Evolutionary conservation across 2,888 invertebrate genomes (phyloP).

Genomic region (Mythimna pallens): DNA sequence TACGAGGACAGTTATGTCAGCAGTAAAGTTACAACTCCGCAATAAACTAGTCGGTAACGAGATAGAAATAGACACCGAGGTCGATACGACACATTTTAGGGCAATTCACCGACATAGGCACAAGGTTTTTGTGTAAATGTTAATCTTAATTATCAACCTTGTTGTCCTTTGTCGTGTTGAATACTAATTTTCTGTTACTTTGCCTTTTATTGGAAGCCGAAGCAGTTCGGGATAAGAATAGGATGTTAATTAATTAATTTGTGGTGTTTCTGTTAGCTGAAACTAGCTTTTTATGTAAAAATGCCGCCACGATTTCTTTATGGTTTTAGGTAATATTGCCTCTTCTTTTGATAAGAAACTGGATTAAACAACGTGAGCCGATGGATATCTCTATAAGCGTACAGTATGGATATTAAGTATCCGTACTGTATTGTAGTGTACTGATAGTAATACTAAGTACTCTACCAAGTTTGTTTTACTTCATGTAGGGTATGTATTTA

Average conservation of each 20-base stretch:
- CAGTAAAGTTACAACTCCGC: slow-evolving; percentile 78
- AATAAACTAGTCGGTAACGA: slow-evolving; percentile 76
- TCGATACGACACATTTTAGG: slow-evolving; percentile 46
- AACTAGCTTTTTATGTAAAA: slow-evolving; percentile 37
- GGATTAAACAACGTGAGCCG: too few relatives aligned
- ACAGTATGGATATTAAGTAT: too few relatives aligned
- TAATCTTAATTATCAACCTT: slow-evolving; percentile 50
- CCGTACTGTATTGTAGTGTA: too few relatives aligned
- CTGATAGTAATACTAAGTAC: too few relatives aligned
- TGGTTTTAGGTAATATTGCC: neutral
- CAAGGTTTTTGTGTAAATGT: slow-evolving; percentile 45
- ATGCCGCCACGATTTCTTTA: neutral
- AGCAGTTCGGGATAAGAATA: slow-evolving; percentile 35
- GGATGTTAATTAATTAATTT: slow-evolving; percentile 43
- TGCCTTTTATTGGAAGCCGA: slow-evolving; percentile 26
- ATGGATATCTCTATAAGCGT: too few relatives aligned
- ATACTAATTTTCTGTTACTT: slow-evolving; percentile 55
- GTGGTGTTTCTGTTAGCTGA: slow-evolving; percentile 24
- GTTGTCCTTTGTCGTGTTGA: slow-evolving; percentile 47
- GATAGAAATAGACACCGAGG: slow-evolving; percentile 62
- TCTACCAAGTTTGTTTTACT: too few relatives aligned
- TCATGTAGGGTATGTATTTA: too few relatives aligned
- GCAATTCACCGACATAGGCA: slow-evolving; percentile 56
- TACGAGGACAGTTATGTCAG: slow-evolving; percentile 83
- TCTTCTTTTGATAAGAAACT: neutral